Percentiles rank a stretch among this genome's conserved stretches.
phyloP scores from a whole-genome alignment of 2,888 invertebrate genomes.

The Nymphalis urticae region DNA sequence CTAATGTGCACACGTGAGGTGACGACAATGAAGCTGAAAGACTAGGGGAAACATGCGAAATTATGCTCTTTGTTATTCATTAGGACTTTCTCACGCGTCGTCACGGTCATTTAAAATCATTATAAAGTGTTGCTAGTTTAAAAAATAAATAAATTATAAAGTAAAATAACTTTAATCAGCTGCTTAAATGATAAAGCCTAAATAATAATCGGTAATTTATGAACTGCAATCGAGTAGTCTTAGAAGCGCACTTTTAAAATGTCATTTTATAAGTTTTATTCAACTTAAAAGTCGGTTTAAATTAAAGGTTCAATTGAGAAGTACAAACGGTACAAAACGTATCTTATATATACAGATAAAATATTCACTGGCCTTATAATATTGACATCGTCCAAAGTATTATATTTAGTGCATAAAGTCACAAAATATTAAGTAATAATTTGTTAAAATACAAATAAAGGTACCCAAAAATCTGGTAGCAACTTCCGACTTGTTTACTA shows the following conservation, averaged over 20 bases:
- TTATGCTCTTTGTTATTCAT: conserved; percentile 55
- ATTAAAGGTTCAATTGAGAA: too few species aligned
- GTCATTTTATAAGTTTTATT: too few species aligned
- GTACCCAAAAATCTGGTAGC: conserved; percentile 48
- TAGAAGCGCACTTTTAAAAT: too few species aligned
- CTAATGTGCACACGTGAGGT: conserved; percentile 51
- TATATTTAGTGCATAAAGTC: not conserved
- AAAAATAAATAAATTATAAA: not conserved
- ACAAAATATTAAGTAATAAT: not conserved
- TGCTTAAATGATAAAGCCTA: too few species aligned
- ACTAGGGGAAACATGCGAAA: conserved; percentile 57
- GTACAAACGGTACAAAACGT: too few species aligned
- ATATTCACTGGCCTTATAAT: too few species aligned
- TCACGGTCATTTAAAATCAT: conserved; percentile 30
- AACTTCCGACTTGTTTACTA: conserved; percentile 54
- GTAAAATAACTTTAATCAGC: too few species aligned
- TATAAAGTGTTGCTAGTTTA: not conserved
- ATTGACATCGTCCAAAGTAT: too few species aligned
- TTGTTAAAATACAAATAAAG: conserved; percentile 17
- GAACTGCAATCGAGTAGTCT: too few species aligned
- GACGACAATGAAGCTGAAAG: conserved; percentile 48
- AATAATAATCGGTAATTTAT: too few species aligned
- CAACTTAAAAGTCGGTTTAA: too few species aligned
- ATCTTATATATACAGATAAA: too few species aligned
- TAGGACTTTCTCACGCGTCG: conserved; percentile 64